phyloP scores from a whole-genome alignment of 2,113 vertebrate genomes.

The human (Homo sapiens) region DNA sequence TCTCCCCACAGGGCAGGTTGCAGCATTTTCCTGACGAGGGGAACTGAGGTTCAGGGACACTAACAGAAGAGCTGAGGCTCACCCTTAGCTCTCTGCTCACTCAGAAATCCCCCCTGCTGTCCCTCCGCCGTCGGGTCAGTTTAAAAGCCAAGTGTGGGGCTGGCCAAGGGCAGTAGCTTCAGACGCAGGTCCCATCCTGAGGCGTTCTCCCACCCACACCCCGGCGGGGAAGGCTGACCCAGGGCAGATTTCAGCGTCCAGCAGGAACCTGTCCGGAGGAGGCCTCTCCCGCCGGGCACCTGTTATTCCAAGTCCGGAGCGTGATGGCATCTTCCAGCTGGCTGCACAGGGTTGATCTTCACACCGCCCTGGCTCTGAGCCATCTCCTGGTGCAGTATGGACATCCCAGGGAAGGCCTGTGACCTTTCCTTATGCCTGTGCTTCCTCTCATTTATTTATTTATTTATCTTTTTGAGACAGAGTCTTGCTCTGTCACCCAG shows the following conservation, averaged over 20 bases:
- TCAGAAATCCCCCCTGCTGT: fast-evolving
- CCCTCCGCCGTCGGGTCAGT: background rate
- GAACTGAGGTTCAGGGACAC: background rate
- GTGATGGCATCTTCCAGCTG: background rate
- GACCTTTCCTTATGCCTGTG: background rate
- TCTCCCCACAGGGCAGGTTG: fast-evolving
- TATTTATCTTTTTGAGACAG: no score
- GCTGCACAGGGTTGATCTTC: background rate
- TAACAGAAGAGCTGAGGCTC: fast-evolving
- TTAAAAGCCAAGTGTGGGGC: background rate
- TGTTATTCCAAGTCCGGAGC: background rate
- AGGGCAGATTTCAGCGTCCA: background rate
- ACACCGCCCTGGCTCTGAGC: background rate
- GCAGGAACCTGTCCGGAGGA: background rate
- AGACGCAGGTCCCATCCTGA: background rate
- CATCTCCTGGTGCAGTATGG: background rate
- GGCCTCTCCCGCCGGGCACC: background rate
- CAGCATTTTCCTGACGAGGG: background rate
- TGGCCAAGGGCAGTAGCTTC: background rate
- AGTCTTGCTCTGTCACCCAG: no score
- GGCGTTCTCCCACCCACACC: no score
- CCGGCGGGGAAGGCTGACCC: background rate
- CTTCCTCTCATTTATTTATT: constrained; percentile 42
- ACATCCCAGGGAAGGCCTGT: background rate
- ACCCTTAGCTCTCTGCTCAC: background rate